Conservation (phyloP, 2,113 vertebrate species). For the Lepus americanus region DNA sequence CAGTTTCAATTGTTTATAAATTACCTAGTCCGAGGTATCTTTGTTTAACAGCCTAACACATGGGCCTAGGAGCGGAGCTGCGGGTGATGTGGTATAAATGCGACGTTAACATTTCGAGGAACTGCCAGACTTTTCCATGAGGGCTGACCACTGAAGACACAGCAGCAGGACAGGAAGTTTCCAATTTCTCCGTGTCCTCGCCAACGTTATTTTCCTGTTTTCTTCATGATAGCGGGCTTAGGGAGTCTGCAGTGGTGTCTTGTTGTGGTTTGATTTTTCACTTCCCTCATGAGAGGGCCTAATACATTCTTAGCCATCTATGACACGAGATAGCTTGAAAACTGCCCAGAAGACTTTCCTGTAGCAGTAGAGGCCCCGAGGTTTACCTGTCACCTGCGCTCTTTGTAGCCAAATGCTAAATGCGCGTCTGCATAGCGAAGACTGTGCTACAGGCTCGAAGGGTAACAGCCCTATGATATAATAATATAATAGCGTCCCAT, state of each 20-base stretch:
- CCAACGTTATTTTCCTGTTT: background rate
- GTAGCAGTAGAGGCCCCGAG: background rate
- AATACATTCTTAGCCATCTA: background rate
- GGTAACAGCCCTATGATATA: background rate
- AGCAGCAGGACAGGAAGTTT: background rate
- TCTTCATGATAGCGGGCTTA: background rate
- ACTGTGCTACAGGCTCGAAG: background rate
- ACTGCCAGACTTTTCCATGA: background rate
- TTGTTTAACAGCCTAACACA: background rate
- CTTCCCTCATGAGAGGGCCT: background rate
- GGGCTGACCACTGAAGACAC: background rate
- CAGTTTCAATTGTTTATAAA: background rate
- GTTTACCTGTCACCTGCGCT: background rate
- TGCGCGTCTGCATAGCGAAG: background rate
- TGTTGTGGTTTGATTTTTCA: constrained; percentile 35
- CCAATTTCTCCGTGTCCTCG: background rate
- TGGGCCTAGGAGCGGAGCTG: background rate
- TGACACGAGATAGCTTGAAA: background rate
- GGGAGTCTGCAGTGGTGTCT: background rate
- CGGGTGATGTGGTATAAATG: background rate
- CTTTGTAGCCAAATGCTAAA: background rate
- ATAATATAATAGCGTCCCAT: background rate
- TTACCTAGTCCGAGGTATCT: background rate
- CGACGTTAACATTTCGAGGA: background rate
- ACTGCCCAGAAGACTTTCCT: background rate